Conservation (phyloP, 2,888 invertebrate genomes). For the Ophion ellenae region DNA sequence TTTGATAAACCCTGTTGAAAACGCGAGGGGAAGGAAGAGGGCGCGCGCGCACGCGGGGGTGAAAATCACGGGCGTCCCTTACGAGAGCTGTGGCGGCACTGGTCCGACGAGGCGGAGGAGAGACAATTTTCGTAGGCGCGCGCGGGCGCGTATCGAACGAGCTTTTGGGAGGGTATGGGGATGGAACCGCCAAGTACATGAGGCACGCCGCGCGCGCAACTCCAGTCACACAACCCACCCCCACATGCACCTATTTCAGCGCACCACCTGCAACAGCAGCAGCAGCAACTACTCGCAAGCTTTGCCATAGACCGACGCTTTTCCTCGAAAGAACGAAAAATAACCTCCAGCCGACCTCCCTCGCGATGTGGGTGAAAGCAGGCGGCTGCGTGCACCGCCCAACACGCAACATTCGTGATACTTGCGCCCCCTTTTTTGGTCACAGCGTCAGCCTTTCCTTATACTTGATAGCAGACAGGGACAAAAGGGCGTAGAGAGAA, state of each 20-base stretch:
- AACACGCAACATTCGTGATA: conserved; percentile 6
- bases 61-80: conserved; percentile 82
- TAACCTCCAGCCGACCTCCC: conserved; percentile 50
- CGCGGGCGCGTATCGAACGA: conserved; percentile 80
- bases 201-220: conserved; percentile 45
- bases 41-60: conserved; percentile 68
- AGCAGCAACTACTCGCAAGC: conserved; percentile 28
- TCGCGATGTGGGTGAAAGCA: neutral
- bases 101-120: conserved; percentile 74
- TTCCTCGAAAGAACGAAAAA: conserved; percentile 48
- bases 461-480: neutral
- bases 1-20: conserved; percentile 61
- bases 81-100: conserved; percentile 83
- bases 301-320: conserved; percentile 29
- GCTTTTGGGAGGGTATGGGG: conserved; percentile 49
- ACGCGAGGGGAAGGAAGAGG: conserved; percentile 58
- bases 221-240: conserved; percentile 26
- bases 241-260: conserved; percentile 50
- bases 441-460: neutral
- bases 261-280: conserved; percentile 45
- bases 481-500: too few relatives aligned
- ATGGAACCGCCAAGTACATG: conserved; percentile 43
- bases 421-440: neutral
- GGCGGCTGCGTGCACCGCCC: neutral
- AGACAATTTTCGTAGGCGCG: conserved; percentile 67